Evolutionary conservation across 2,797 vertebrate species (phyloP), one percentile per base, ranked within the genome.

Genomic region (Lithobates sylvaticus): DNA sequence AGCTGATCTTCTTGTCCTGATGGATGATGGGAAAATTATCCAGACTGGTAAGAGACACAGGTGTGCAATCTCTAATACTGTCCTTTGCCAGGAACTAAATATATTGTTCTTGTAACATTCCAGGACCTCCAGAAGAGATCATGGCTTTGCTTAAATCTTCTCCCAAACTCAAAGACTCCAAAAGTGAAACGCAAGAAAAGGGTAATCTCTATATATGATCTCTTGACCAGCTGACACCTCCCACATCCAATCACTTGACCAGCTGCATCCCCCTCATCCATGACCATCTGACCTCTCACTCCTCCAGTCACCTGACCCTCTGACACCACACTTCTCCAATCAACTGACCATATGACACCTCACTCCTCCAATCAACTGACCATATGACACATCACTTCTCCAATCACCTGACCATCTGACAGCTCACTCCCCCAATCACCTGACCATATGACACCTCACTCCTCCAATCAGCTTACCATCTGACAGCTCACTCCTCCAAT

Each of bases 61-160:
- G 54, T 8, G 54, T 34, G 29, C 21, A 23, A 3, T 2, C 13
- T 15, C 32, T 58, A 12, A 47, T 5, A 69, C 26, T 69, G 10
- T 13, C n/a, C 54, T 21, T 64, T 69, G 47, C 1, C 5, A 6
- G 29, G 18, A 10, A 7, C 7, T 26, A 5, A 39, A 1, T 26
- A 2, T n/a, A 18, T 70, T 10, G 23, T 13, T 1, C 88, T 12
- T 34, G 91, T 91, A 5, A 5, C 21, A 10, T 89, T 0, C 0
- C 81, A 99, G 98, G 97, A n/a, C 91, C 94, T 3, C 96, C 98
- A 18, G 91, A 92, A 54, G 95, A 98, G 88, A 95, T 99, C 88
- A 93, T 99, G 69, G 96, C 97, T 21, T 85, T 97, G 74, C 93
- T 98, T 5, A 95, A 97, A 91, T 91, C 93, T 4, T 91, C 90